Percentiles rank a stretch among this genome's conserved stretches.
These are phyloP conservation scores for Megaceryle maxima DNA, from an alignment of 2,113 vertebrate genomes.

Conservation along the genomic window DNA sequence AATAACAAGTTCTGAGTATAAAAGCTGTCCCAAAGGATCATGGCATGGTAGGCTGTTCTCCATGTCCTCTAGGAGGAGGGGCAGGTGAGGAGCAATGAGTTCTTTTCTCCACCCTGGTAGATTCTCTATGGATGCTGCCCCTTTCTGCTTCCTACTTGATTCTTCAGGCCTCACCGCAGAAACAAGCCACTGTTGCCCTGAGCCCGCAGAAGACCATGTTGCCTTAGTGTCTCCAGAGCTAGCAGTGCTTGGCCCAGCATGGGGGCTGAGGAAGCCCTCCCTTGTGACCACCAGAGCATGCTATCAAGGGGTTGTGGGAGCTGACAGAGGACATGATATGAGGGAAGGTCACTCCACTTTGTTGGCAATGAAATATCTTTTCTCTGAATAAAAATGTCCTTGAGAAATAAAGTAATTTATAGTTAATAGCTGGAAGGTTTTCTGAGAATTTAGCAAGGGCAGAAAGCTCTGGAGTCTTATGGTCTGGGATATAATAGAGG, in stretches of 20 bases:
- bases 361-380: background rate
- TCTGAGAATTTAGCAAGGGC: background rate
- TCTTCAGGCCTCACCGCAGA: background rate
- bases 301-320: background rate
- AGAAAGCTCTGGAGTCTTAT: conserved; percentile 21
- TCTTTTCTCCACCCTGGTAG: background rate
- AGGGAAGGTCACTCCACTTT: background rate
- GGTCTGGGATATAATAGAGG: background rate
- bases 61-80: background rate
- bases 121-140: background rate
- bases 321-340: background rate
- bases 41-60: background rate
- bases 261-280: background rate
- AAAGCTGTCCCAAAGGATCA: background rate
- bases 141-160: background rate
- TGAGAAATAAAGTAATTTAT: background rate
- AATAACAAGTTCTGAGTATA: background rate
- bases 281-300: background rate
- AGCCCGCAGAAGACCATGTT: background rate
- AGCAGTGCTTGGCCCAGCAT: accelerated
- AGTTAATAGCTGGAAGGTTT: background rate
- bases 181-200: background rate
- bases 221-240: accelerated
- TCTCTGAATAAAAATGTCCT: background rate
- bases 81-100: background rate